phyloP scores from a whole-genome alignment of 2,113 vertebrate species.

The Microcebus ravelobensis region DNA sequence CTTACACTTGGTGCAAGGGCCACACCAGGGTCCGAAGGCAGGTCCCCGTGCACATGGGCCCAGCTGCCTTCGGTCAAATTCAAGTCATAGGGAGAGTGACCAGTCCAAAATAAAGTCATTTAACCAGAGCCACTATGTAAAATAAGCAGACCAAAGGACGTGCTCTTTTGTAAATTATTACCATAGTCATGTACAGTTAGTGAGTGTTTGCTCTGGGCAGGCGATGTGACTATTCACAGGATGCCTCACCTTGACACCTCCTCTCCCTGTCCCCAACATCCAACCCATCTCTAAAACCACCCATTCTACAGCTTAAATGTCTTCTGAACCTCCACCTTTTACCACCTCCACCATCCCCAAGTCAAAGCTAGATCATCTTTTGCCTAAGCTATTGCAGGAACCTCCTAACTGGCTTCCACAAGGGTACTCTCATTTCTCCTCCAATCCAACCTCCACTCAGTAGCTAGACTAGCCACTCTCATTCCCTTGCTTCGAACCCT shows the following conservation, averaged over 20 bases:
- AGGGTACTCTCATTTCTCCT: no score
- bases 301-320: neutral
- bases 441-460: neutral
- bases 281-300: neutral
- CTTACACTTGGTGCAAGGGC: neutral
- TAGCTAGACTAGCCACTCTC: neutral
- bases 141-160: neutral
- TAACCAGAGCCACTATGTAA: neutral
- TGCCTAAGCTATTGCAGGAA: neutral
- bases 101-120: neutral
- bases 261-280: neutral
- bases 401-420: neutral
- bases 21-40: neutral
- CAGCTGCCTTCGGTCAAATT: neutral
- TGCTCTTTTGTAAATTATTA: neutral
- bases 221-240: fast-evolving
- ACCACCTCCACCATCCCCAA: neutral
- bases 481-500: neutral
- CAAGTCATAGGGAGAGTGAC: neutral
- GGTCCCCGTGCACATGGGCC: neutral
- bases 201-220: neutral
- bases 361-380: neutral
- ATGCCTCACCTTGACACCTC: fast-evolving
- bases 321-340: neutral
- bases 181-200: neutral